phyloP scores from a whole-genome alignment of 2,113 vertebrate genomes.

The Trinectes maculatus region DNA sequence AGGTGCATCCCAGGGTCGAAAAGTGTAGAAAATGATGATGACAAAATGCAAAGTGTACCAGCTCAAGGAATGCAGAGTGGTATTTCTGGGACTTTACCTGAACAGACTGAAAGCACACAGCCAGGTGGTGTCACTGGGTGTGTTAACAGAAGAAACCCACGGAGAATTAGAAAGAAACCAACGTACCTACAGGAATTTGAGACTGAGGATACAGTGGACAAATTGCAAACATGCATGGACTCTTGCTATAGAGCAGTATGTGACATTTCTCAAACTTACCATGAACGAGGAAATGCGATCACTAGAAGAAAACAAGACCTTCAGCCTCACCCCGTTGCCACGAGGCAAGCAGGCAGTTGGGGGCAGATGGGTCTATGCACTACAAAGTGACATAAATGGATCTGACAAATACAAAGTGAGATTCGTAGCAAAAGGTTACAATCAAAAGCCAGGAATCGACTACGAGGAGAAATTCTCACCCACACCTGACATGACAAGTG shows the following conservation, averaged over 20 bases:
- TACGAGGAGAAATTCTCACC: slow-evolving; percentile 28
- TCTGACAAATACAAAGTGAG: slow-evolving; percentile 15
- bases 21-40: neutral
- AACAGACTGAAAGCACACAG: neutral
- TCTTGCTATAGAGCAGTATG: slow-evolving; percentile 12
- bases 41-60: too few relatives aligned
- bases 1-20: neutral
- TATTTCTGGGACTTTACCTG: neutral
- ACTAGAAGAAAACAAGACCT: neutral
- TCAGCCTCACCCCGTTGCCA: neutral
- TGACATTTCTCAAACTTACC: slow-evolving; percentile 1
- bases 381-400: neutral
- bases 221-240: neutral
- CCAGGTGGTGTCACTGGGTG: neutral
- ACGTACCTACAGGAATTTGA: neutral
- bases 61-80: too few relatives aligned
- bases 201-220: neutral
- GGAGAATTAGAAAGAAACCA: neutral
- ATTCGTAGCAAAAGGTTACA: slow-evolving; percentile 27
- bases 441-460: slow-evolving; percentile 8
- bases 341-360: slow-evolving; percentile 2
- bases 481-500: slow-evolving; percentile 18
- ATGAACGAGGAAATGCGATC: slow-evolving; percentile 33
- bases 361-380: neutral
- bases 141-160: neutral